Evolutionary conservation across 2,113 vertebrate species (phyloP), one percentile per base, ranked within the genome.

Genomic region (Meles meles): DNA sequence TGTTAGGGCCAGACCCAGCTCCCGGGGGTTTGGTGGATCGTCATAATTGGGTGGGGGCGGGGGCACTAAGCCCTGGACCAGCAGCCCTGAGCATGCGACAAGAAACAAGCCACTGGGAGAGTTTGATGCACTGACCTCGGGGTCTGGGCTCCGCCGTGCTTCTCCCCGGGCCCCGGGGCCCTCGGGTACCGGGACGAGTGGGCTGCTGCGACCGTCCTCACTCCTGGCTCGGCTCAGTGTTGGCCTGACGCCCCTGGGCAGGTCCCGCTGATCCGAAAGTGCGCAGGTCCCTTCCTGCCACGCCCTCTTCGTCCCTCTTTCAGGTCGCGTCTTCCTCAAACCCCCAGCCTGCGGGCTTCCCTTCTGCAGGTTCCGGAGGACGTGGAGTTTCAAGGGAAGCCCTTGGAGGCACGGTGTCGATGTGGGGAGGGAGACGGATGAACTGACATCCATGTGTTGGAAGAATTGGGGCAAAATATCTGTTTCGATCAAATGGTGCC

Each of bases 51-150:
- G 18, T 5, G 0, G n/a, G n/a, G n/a, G 49, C 2, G 21, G 6
- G 11, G 4, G 0, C 2, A 13, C 4, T 42, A 7, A 4, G 21
- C 13, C 6, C n/a, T 27, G 12, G 44, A 6, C 44, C 55, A 0
- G 17, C 5, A 37, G n/a, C 20, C 63, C 49, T 1, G 8, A 29
- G 59, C 3, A 49, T 12, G 49, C 2, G 31, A 14, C 37, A n/a
- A 2, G 15, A 1, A 57, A 57, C 0, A 2, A 44, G 37, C 21
- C 65, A 13, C 1, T 27, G 79, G 57, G 52, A 57, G 63, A 34
- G 23, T 37, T 23, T 34, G n/a, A 34, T 12, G 44, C 5, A 37
- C 29, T 9, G 49, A 44, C 18, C 21, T 23, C 12, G 65, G 34
- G 79, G 44, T 18, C 23, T 1, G 18, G 65, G 34, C 88, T 39